Base-by-base conservation (phyloP, 2,797 vertebrate species). In the Sandelia bainsii region DNA sequence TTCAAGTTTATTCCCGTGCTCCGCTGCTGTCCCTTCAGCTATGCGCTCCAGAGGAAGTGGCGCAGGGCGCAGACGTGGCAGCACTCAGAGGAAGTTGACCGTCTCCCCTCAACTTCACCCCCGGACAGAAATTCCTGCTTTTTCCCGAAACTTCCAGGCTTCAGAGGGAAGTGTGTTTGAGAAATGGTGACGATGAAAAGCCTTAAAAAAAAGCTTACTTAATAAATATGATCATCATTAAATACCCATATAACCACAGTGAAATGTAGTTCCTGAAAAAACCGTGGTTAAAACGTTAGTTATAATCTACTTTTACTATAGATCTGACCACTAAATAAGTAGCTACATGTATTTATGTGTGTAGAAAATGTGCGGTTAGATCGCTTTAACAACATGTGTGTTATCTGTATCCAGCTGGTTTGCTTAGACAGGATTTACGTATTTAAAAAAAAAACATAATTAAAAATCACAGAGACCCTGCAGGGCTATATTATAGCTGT, bases 1-100 rank as follows among this genome's bases (percentile, higher is more conserved):
- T 68, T 72, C 69, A 77, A 32, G 65, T 63, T 49, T 77, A 0
- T 45, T 57, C 72, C 49, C 23, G 16, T 77, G 65, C 72, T 76
- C 46, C 50, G 52, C 57, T 13, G 79, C 63, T 16, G 65, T 85
- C 54, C 37, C 34, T 0, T 6, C 0, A 12, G 65, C 62, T 39
- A 0, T 9, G 64, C 5, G 62, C 69, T 60, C 59, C 62, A 12
- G 66, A 66, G 70, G 53, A 85, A 76, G 80, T 53, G 61, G 4
- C 1, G 45, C 45, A 1, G 61, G 1, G 16, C 23, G 84, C 81
- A 70, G 80, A 89, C 87, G 88, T 81, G 85, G 89, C 88, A 88
- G 52, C 60, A 3, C 17, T 3, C 37, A 4, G 75, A 83, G 82
- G 75, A 85, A 77, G 71, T 84, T 64, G 5, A 4, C 29, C 19